Evolutionary conservation across 2,888 invertebrate genomes (phyloP).

Genomic region (Tenthredo scrophulariae): DNA sequence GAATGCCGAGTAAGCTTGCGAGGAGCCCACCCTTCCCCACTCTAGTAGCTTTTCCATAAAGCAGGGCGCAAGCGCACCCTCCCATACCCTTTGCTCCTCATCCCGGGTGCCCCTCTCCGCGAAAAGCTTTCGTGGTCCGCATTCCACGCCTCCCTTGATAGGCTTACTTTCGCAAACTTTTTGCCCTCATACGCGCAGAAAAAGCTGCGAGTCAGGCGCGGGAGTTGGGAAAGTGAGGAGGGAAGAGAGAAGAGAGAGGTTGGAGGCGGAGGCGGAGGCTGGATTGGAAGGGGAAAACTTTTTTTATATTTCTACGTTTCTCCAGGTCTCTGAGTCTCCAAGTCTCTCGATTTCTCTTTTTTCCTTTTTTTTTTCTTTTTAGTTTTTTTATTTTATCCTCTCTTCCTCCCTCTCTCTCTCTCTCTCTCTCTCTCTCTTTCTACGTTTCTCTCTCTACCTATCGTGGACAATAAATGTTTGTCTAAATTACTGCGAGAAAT

Average conservation of each 20-base stretch:
- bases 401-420: not conserved
- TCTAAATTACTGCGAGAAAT: conserved; percentile 48
- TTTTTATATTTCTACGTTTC: conserved; percentile 52
- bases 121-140: conserved; percentile 65
- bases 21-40: conserved; percentile 45
- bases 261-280: conserved; percentile 46
- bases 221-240: conserved; percentile 38
- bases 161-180: conserved; percentile 64
- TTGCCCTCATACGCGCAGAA: conserved; percentile 54
- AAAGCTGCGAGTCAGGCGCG: conserved; percentile 50
- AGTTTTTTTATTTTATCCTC: not conserved
- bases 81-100: conserved; percentile 53
- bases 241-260: conserved; percentile 33
- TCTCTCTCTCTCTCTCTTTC: not conserved
- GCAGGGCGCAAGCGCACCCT: conserved; percentile 55
- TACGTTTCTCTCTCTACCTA: conserved; percentile 1
- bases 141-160: conserved; percentile 73
- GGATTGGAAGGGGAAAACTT: conserved; percentile 45
- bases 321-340: conserved; percentile 55
- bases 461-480: conserved; percentile 48
- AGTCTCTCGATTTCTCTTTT: conserved; percentile 50
- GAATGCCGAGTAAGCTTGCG: conserved; percentile 66
- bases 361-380: conserved; percentile 29
- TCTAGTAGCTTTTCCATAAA: not conserved
- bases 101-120: conserved; percentile 59